Conservation (phyloP, 1,140 invertebrate species). For the Lycorma delicatula region DNA sequence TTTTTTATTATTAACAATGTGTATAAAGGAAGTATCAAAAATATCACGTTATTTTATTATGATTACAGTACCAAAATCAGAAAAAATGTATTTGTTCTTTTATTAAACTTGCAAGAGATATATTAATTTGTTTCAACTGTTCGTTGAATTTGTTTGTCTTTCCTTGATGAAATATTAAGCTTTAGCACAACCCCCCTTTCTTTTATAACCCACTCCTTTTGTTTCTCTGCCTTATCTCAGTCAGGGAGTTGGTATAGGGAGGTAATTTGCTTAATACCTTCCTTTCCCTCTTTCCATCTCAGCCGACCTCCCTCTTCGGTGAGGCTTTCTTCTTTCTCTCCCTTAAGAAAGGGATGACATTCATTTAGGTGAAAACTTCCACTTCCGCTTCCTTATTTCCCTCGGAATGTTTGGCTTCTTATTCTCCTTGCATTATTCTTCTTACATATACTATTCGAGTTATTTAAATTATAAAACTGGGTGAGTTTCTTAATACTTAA, state of each 20-base stretch:
- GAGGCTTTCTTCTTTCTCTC: not conserved
- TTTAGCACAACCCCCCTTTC: not conserved
- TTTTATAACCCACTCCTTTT: not conserved
- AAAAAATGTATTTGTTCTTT: too few species aligned
- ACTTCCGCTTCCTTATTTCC: conserved; percentile 4
- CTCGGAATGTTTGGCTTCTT: too few species aligned
- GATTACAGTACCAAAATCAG: too few species aligned
- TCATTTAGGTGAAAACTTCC: conserved; percentile 6
- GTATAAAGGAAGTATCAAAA: too few species aligned
- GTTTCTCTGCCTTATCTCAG: conserved; percentile 3
- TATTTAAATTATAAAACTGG: too few species aligned
- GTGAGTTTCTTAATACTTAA: too few species aligned
- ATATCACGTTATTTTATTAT: too few species aligned
- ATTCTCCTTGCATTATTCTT: too few species aligned
- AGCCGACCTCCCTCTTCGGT: not conserved
- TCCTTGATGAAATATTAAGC: conserved; percentile 1
- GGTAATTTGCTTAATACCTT: conserved; percentile 6
- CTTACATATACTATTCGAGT: too few species aligned
- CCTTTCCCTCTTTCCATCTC: not conserved
- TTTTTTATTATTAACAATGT: too few species aligned
- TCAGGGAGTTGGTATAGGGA: not conserved
- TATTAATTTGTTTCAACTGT: too few species aligned
- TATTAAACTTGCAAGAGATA: too few species aligned
- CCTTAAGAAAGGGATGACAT: not conserved
- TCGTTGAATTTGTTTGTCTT: not conserved